phyloP scores from a whole-genome alignment of 2,888 invertebrate species.

The Lithophane socia region DNA sequence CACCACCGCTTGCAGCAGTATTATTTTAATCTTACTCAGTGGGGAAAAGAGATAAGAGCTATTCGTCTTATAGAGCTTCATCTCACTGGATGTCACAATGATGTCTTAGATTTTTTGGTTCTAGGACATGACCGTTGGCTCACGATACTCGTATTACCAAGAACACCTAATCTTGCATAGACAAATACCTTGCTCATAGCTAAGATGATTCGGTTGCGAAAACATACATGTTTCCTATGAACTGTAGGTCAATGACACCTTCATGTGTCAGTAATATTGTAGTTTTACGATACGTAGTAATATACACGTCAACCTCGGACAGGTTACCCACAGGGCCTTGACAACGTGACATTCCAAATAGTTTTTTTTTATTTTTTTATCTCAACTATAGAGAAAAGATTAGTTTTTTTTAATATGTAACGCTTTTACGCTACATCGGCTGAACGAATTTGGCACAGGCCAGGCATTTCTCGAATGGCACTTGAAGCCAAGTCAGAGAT shows the following conservation, averaged over 20 bases:
- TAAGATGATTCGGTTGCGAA: constrained; percentile 7
- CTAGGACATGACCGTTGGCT: neutral
- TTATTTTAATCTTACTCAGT: too few species aligned
- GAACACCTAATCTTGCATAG: neutral
- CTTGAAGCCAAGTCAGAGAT: too few species aligned
- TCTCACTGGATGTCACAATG: neutral
- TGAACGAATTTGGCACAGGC: too few species aligned
- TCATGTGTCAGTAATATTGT: neutral
- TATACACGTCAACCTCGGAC: neutral
- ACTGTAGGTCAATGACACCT: constrained; percentile 16
- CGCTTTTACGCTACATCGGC: too few species aligned
- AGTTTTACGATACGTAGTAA: too few species aligned
- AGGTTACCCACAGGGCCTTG: neutral
- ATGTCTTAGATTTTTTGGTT: neutral
- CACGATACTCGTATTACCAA: neutral
- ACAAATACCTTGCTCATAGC: constrained; percentile 5
- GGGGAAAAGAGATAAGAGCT: too few species aligned
- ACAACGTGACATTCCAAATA: neutral
- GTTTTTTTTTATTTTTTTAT: too few species aligned
- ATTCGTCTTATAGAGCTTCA: too few species aligned
- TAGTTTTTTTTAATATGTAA: too few species aligned
- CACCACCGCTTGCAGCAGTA: too few species aligned
- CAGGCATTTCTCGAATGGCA: too few species aligned
- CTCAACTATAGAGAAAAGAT: too few species aligned
- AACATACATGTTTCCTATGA: constrained; percentile 6